These are phyloP conservation scores for Condylura cristata DNA, from an alignment of 2,113 vertebrate genomes.

Conservation along the genomic window DNA sequence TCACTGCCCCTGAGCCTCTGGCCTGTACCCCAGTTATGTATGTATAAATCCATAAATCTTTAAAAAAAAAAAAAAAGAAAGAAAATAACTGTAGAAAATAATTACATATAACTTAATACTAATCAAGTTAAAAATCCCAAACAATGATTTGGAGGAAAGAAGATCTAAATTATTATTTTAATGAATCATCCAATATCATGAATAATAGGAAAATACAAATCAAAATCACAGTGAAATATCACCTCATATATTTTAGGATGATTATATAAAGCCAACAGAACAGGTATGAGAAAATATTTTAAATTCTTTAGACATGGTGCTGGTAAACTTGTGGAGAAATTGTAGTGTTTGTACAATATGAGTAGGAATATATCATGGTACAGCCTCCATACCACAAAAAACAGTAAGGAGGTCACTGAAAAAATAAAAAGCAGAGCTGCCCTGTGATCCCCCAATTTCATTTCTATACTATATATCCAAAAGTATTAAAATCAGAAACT, in stretches of 20 bases:
- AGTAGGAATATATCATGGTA: background rate
- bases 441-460: background rate
- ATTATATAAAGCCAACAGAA: no score
- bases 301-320: background rate
- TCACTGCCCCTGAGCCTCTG: no score
- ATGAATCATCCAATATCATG: background rate
- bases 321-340: background rate
- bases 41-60: no score
- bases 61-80: background rate
- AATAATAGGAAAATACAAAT: background rate
- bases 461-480: background rate
- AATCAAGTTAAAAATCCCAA: background rate
- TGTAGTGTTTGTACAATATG: background rate
- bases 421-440: background rate
- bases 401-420: background rate
- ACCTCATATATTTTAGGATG: no score
- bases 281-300: no score
- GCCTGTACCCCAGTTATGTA: no score
- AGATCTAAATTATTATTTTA: conserved; percentile 5
- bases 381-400: background rate
- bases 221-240: no score
- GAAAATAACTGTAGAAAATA: conserved; percentile 15
- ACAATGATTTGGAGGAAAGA: background rate
- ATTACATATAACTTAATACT: background rate
- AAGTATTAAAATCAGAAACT: background rate